Base-by-base conservation (phyloP, 92 coral and sea anemone genomes). In the Hydrozoanthus gracilis region DNA sequence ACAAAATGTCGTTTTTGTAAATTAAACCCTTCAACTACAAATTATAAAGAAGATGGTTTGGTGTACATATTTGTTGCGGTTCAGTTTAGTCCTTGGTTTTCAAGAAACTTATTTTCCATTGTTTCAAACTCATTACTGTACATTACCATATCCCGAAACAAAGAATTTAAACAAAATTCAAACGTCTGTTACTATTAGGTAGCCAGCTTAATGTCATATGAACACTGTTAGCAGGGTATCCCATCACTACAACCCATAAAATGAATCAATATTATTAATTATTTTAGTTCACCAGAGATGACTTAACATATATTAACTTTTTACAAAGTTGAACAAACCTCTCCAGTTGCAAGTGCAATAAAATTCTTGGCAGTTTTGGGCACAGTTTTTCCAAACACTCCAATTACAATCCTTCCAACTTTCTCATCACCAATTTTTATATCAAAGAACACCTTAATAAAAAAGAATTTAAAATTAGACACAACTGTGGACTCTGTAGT, bases 321-420 rank as follows among this genome's bases (percentile, higher is more conserved):
- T 4, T 5, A 16, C 6, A 66, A 66, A 4, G 27, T 76, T 52
- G 17, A 8, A 17, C 82, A 44, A 85, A 91, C 98, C 98, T 96
- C 98, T 66, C 93, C 93, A 14, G 98, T 92, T 49, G 98, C 93
- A 27, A 96, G 67, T 48, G 88, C 64, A 39, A 76, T 90, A 88
- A 96, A 96, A 85, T 96, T 96, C 71, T 90, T 88, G 4, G 82
- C 93, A 49, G 98, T 96, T 76, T 94, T 96, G 2, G 98, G 98
- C 4, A 96, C 98, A 70, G 92, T 92, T 72, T 93, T 92, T 13
- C 98, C 98, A 90, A 96, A 96, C 83, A 96, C 66, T 35, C 98
- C 98, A 73, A 96, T 96, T 11, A 80, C 98, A 51, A 96, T 91
- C 11, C 98, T 78, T 44, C 98, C 98, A 50, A 90, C 77, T 61